A percentile compares a stretch with the other conserved stretches of the same genome.
Conservation (phyloP, 2,113 vertebrate genomes). For the Catharus fuscescens region DNA sequence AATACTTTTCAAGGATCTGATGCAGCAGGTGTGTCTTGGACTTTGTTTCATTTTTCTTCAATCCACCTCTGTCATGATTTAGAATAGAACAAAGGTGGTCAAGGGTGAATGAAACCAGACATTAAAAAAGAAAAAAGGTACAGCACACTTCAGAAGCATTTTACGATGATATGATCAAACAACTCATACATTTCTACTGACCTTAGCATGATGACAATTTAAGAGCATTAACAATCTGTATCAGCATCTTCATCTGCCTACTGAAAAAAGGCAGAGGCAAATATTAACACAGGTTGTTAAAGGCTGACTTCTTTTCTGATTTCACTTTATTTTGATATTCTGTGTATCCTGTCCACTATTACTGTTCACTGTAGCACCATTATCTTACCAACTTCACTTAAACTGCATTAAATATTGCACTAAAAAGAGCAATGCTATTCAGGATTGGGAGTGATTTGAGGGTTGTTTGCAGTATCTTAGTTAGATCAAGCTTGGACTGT, state of each 20-base stretch:
- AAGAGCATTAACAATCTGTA: conserved; percentile 28
- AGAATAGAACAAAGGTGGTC: neutral
- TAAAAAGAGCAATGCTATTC: neutral
- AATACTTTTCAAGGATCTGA: neutral
- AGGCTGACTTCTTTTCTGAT: neutral
- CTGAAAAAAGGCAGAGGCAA: conserved; percentile 1
- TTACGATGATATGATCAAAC: neutral
- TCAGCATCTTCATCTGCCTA: conserved; percentile 2
- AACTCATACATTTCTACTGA: neutral
- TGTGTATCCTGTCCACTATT: neutral
- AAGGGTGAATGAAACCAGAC: neutral
- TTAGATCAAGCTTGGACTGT: neutral
- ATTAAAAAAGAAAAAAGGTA: neutral
- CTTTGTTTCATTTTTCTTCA: neutral
- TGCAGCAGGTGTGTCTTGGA: neutral
- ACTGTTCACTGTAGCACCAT: neutral
- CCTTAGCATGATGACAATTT: conserved; percentile 18
- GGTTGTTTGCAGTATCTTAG: neutral
- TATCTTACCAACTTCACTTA: neutral
- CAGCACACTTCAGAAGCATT: neutral
- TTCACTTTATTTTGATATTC: neutral
- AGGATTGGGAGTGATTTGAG: neutral
- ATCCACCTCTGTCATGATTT: conserved; percentile 5
- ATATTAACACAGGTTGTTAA: neutral
- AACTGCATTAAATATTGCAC: neutral